phyloP scores from a whole-genome alignment of 2,113 vertebrate genomes.

The Caloenas nicobarica region DNA sequence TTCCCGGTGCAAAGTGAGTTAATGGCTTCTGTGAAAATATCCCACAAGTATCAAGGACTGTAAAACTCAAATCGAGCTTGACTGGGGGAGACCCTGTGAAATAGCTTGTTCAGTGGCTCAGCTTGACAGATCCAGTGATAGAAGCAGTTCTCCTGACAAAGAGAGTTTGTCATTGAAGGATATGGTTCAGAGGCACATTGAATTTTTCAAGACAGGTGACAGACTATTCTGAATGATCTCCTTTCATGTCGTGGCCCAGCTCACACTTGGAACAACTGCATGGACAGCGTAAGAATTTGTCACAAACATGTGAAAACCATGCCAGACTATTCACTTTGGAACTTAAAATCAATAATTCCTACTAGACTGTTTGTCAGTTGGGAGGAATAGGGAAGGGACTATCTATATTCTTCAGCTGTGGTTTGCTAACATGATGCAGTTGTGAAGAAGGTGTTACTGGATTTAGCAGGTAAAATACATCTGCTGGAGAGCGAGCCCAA shows the following conservation, averaged over 20 bases:
- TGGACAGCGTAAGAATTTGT: neutral
- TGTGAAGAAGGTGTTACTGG: neutral
- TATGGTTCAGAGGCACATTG: neutral
- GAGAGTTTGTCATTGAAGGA: neutral
- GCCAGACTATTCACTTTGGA: neutral
- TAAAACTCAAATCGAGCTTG: slow-evolving; percentile 55
- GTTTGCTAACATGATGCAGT: neutral
- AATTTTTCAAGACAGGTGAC: neutral
- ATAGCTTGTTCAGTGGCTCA: slow-evolving; percentile 5
- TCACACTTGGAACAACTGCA: neutral
- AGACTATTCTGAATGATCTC: neutral
- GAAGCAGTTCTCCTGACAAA: slow-evolving; percentile 4
- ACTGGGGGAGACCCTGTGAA: slow-evolving; percentile 13
- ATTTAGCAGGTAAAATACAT: neutral
- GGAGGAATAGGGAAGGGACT: neutral
- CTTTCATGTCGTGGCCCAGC: neutral
- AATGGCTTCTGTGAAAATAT: slow-evolving; percentile 49
- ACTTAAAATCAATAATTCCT: neutral
- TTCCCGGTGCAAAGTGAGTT: slow-evolving; percentile 43
- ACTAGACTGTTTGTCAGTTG: neutral
- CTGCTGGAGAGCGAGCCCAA: neutral
- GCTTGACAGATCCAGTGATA: slow-evolving; percentile 21
- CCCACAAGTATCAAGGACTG: slow-evolving; percentile 49
- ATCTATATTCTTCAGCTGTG: neutral
- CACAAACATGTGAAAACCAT: neutral